Base-by-base conservation (phyloP, 2,797 vertebrate genomes). In the Sus cebifrons region DNA sequence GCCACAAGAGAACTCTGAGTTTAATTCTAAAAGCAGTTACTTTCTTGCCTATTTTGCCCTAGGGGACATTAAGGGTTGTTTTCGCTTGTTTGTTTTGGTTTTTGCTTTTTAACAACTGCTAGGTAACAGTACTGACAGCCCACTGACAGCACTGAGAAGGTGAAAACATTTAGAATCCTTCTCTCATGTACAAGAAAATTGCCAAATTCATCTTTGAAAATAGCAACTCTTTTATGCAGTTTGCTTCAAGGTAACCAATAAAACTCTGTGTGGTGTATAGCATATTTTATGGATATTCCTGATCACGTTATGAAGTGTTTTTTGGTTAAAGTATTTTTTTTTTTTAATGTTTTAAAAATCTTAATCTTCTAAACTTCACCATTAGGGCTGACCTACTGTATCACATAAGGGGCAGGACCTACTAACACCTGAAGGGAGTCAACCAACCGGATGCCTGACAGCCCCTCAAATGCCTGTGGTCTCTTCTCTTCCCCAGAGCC, bases 301-400 rank as follows among this genome's bases (percentile, higher is more conserved):
- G 21, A 82, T 89, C 49, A 79, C 16, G n/a, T 96, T 87, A 73
- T 13, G 49, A 91, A 90, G 60, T 73, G 62, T 44, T 88, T 70
- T 79, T 79, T 58, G 15, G n/a, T 79, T 32, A 58, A 58, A 78
- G 32, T 4, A 44, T 49, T 79, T 67, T 78, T 77, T 91, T 54
- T 95, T n/a, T 92, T 95, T 29, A 78, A 32, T 94, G n/a, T 89
- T 96, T 60, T 60, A 65, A 92, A 91, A 54, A 23, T 54, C 65
- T 95, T 82, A 49, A 78, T 78, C 90, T 89, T 60, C 52, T 60
- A 90, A 90, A 87, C 56, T 86, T 79, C 79, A 21, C 88, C 7
- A 12, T 7, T 18, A 71, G 29, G 49, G 14, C 70, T 89, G 60
- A 83, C 17, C 56, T 77, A 16, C 54, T 52, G 2, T 58, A 71